Base-by-base conservation (phyloP, 2,888 invertebrate species). In the Parnassius orleans region DNA sequence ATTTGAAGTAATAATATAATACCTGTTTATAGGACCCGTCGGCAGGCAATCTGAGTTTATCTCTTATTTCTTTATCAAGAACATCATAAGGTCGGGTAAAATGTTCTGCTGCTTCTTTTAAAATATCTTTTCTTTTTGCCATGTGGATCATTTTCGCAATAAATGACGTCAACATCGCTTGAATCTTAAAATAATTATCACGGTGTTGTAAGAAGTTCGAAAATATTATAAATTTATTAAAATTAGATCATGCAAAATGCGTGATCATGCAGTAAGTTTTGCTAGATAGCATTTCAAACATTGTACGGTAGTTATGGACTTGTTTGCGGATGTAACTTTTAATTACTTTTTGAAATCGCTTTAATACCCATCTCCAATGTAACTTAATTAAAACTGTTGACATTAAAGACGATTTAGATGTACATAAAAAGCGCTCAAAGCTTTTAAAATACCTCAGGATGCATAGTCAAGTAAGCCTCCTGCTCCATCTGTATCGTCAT, bases 401-500 rank as follows among this genome's bases (percentile, higher is more conserved):
- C 19, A 24, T 50, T 19, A 5, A 48, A 9, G 9, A 58, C 14
- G n/a, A 15, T 52, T 3, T 12, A 7, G 14, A 53, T 24, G 33
- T 7, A 7, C 5, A 33, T 15, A 48, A 12, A 12, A 10, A 57
- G 5, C 43, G 15, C 51, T n/a, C 12, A 48, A 53, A 48, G 42
- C 46, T 9, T 12, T 1, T 42, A 42, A 60, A 41, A 61, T 66
- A 88, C 90, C 84, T 90, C 88, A 11, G 88, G 87, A 65, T 90
- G 90, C 57, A 77, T 72, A 0, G 69, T 66, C 24, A 90, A 62
- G 63, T 89, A 90, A 0, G 83, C 76, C 65, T 90, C 88, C 53
- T 90, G 86, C 61, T 89, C 88, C 12, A 84, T 52, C 66, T 89
- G 88, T 12, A 87, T 65, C 0, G 83, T 77, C 62, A 72, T 77